Percentiles rank a stretch among this genome's conserved stretches.
These are phyloP conservation scores for Ichneumoninae sp. DNA, from an alignment of 2,888 invertebrate genomes.

Conservation along the genomic window DNA sequence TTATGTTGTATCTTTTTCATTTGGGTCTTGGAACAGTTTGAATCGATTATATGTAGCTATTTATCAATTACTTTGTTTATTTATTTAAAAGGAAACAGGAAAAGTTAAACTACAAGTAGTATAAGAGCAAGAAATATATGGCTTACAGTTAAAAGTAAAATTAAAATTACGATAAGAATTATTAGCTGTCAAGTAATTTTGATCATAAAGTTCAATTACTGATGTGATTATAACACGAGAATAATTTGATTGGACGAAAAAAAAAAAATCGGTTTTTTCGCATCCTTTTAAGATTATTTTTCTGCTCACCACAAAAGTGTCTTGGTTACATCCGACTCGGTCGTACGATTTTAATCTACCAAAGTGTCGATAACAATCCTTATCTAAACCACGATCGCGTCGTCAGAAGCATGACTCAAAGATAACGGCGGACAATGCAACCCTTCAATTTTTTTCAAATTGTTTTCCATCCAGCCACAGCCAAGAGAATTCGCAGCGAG, in stretches of 20 bases:
- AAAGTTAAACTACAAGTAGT: too few relatives aligned
- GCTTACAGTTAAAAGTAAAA: background rate
- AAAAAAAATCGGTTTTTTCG: background rate
- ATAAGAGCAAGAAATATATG: too few relatives aligned
- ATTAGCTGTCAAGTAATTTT: background rate
- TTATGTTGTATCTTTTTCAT: background rate
- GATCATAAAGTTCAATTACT: background rate
- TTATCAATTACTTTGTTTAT: too few relatives aligned
- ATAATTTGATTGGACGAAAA: background rate
- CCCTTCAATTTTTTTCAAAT: background rate
- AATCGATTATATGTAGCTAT: too few relatives aligned
- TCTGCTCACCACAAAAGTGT: background rate
- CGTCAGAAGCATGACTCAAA: conserved; percentile 41
- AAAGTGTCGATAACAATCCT: background rate
- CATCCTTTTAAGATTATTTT: background rate
- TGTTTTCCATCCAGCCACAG: conserved; percentile 86
- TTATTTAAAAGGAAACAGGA: too few relatives aligned
- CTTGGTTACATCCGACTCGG: background rate
- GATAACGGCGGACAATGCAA: background rate
- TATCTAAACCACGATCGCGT: conserved; percentile 29
- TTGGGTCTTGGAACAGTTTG: background rate
- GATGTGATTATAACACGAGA: background rate
- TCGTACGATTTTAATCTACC: background rate
- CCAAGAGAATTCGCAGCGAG: conserved; percentile 88
- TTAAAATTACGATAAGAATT: background rate